Base-by-base conservation (phyloP, 2,797 vertebrate genomes). In the Chelidonichthys spinosus region DNA sequence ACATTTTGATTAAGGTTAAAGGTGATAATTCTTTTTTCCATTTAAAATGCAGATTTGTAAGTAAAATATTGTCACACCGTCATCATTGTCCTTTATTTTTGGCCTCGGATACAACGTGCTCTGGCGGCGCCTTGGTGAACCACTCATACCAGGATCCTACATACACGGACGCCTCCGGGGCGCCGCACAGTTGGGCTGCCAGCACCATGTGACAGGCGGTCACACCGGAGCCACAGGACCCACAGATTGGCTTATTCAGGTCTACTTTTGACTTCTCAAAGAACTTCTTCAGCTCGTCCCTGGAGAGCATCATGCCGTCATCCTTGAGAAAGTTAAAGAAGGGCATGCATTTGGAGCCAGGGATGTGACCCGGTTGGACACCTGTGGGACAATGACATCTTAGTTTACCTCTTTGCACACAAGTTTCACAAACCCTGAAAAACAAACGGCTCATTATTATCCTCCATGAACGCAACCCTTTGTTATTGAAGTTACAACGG, bases 81-180 rank as follows among this genome's bases (percentile, higher is more conserved):
- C 8, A 25, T 25, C n/a, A n/a, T 56, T 42, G 7, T n/a, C 9
- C 13, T 86, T 50, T 82, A 4, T 76, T 72, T 64, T 93, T 94
- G 46, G 61, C 17, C 70, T 95, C 92, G 0, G 96, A 94, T 74
- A 95, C 76, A 0, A 95, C 82, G 25, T 96, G 92, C 76, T 95
- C 94, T 0, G 94, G 90, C 0, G 95, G 93, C 0, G 96, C 96
- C 32, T 92, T 94, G 74, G 63, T 91, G 89, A 95, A 96, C 96
- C 97, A 97, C 89, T 98, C 97, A 0, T 85, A 93, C 94, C 96
- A 97, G 58, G 96, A 95, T 7, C 97, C 97, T 0, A 96, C 97
- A 0, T 97, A 98, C 63, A 97, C 49, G 0, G 93, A 89, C 14
- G 94, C 95, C 0, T 91, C 93, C 0, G 93, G 91, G 73, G 95